Percentiles rank a stretch among this genome's conserved stretches.
phyloP scores from a whole-genome alignment of 2,888 invertebrate genomes.

The Linhomoeus sp. region DNA sequence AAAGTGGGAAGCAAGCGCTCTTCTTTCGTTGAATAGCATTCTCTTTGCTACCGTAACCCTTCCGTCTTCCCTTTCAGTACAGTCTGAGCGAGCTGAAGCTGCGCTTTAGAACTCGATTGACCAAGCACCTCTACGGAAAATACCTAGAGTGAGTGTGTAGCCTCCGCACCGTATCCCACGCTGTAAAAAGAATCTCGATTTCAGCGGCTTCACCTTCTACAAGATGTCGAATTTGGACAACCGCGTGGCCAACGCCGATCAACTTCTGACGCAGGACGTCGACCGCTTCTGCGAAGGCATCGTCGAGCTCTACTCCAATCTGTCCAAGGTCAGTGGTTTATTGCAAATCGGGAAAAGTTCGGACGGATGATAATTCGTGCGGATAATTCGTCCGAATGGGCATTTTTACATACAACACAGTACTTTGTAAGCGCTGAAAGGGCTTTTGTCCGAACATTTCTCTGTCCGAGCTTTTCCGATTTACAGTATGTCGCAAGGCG shows the following conservation, averaged over 20 bases:
- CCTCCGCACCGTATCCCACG: no score
- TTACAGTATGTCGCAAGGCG: no score
- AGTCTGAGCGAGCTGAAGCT: conserved; percentile 80
- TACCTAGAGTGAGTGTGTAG: conserved; percentile 75
- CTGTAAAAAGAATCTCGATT: conserved; percentile 10
- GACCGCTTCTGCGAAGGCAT: conserved; percentile 91
- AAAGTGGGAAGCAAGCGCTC: no score
- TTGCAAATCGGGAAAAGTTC: no score
- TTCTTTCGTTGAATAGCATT: no score
- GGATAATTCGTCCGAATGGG: no score
- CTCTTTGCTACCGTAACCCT: conserved; percentile 3
- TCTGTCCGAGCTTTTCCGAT: no score
- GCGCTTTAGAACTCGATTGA: conserved; percentile 66
- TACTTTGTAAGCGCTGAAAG: no score
- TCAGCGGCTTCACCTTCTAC: conserved; percentile 79
- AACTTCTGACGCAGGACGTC: conserved; percentile 79
- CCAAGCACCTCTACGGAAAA: conserved; percentile 63
- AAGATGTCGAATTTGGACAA: conserved; percentile 87
- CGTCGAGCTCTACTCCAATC: conserved; percentile 82
- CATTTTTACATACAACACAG: no score
- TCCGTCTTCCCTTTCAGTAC: conserved; percentile 38
- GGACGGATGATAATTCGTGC: no score
- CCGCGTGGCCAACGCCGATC: conserved; percentile 83
- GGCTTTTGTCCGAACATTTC: no score
- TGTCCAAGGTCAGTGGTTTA: conserved; percentile 60